These are phyloP conservation scores for Spodoptera litura DNA, from an alignment of 1,140 invertebrate species.

Conservation along the genomic window DNA sequence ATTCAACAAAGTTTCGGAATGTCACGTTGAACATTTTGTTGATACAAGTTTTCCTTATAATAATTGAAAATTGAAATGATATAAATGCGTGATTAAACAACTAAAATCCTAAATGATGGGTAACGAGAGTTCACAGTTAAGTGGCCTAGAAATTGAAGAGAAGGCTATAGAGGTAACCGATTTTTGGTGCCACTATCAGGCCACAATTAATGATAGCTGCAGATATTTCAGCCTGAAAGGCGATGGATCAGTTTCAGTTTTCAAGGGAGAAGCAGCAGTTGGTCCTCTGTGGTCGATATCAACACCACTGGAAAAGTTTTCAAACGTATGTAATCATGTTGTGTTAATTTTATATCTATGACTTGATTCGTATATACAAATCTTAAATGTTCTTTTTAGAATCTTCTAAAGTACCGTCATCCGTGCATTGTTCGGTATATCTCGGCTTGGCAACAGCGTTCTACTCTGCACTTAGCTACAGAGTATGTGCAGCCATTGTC, in stretches of 20 bases:
- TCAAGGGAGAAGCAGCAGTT: conserved; percentile 89
- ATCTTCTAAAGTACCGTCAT: conserved; percentile 92
- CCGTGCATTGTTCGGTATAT: conserved; percentile 93
- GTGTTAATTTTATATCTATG: conserved; percentile 5
- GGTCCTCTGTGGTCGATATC: conserved; percentile 88
- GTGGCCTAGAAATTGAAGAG: conserved; percentile 90
- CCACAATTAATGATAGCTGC: conserved; percentile 87
- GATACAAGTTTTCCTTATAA: background rate
- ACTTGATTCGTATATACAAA: conserved; percentile 16
- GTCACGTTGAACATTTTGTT: conserved; percentile 25
- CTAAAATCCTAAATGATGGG: conserved; percentile 87
- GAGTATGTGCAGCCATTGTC: conserved; percentile 91
- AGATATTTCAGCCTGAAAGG: conserved; percentile 84
- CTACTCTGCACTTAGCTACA: conserved; percentile 91
- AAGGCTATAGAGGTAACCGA: conserved; percentile 91
- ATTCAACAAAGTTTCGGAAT: background rate
- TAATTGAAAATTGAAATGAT: conserved; percentile 11
- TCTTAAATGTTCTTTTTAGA: conserved; percentile 86
- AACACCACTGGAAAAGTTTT: conserved; percentile 90
- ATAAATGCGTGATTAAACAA: background rate
- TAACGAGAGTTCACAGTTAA: conserved; percentile 90
- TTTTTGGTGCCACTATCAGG: conserved; percentile 92
- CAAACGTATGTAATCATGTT: conserved; percentile 87
- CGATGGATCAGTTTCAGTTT: conserved; percentile 90
- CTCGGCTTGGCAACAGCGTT: conserved; percentile 91